A percentile compares a stretch with the other conserved stretches of the same genome.
Conservation (phyloP, 1,140 invertebrate genomes). For the Ooceraea biroi region DNA sequence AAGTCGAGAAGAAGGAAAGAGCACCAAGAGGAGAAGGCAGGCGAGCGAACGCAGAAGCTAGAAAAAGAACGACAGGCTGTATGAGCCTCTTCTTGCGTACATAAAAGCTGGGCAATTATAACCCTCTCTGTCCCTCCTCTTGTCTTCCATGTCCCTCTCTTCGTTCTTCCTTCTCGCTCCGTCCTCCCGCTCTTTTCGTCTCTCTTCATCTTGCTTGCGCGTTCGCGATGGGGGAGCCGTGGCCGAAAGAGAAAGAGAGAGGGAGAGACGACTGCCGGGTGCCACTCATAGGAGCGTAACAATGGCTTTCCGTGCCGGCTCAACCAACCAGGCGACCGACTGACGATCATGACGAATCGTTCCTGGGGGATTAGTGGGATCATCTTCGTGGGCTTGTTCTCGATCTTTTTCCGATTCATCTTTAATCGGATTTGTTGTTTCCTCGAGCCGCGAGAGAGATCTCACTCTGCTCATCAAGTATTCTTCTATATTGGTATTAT, state of each 20-base stretch:
- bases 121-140: constrained; percentile 54
- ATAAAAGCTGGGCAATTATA: constrained; percentile 70
- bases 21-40: constrained; percentile 15
- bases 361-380: constrained; percentile 66
- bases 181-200: neutral
- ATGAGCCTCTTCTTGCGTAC: constrained; percentile 27
- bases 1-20: constrained; percentile 8
- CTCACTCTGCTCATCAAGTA: neutral
- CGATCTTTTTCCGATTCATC: constrained; percentile 17
- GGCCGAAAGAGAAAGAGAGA: constrained; percentile 31
- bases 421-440: neutral
- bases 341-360: constrained; percentile 73
- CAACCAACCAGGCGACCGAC: constrained; percentile 74
- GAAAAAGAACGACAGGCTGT: neutral
- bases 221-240: constrained; percentile 63
- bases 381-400: constrained; percentile 28
- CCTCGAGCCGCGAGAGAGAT: neutral
- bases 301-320: constrained; percentile 78
- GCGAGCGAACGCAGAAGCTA: constrained; percentile 26
- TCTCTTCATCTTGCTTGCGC: constrained; percentile 42
- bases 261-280: constrained; percentile 63
- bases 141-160: neutral
- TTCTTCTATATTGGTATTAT: too few relatives aligned
- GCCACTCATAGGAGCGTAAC: constrained; percentile 78
- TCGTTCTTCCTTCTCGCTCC: constrained; percentile 16